Percentiles rank a stretch among this genome's conserved stretches.
These are phyloP conservation scores for Diplolepis rosae DNA, from an alignment of 2,888 invertebrate species.

Conservation along the genomic window DNA sequence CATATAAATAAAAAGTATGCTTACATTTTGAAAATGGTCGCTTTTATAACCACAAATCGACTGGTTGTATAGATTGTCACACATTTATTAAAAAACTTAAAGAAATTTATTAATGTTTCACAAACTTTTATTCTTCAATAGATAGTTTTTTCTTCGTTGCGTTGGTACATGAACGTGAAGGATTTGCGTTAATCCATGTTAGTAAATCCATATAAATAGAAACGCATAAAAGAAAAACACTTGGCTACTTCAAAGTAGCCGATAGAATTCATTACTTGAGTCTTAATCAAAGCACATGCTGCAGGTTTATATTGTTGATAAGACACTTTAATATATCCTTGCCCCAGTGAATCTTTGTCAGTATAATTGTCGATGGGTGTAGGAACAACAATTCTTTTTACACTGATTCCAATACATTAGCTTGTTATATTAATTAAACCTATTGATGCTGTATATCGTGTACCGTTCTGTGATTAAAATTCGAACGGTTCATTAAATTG, in stretches of 20 bases:
- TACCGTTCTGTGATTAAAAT: background rate
- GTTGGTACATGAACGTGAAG: background rate
- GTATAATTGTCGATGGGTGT: background rate
- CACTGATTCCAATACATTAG: background rate
- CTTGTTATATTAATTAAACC: background rate
- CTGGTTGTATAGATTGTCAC: too few species aligned
- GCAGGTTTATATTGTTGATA: slow-evolving; percentile 2
- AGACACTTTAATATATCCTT: background rate
- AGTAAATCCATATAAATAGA: slow-evolving; percentile 1
- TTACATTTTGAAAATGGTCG: too few species aligned
- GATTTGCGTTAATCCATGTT: slow-evolving; percentile 6
- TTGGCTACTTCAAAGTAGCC: slow-evolving; percentile 20
- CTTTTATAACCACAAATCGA: too few species aligned
- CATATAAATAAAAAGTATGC: too few species aligned
- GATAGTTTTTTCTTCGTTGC: too few species aligned
- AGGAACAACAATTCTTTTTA: background rate
- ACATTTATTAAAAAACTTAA: too few species aligned
- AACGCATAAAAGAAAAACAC: background rate
- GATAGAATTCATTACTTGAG: background rate
- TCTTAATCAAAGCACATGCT: slow-evolving; percentile 6
- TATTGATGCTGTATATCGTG: background rate
- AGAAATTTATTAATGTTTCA: too few species aligned
- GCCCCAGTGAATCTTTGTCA: background rate
- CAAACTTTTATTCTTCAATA: too few species aligned
- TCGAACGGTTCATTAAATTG: background rate